Percentiles rank a stretch among this genome's conserved stretches.
These are phyloP conservation scores for Chaetura pelagica DNA, from an alignment of 2,113 vertebrate species.

Conservation along the genomic window DNA sequence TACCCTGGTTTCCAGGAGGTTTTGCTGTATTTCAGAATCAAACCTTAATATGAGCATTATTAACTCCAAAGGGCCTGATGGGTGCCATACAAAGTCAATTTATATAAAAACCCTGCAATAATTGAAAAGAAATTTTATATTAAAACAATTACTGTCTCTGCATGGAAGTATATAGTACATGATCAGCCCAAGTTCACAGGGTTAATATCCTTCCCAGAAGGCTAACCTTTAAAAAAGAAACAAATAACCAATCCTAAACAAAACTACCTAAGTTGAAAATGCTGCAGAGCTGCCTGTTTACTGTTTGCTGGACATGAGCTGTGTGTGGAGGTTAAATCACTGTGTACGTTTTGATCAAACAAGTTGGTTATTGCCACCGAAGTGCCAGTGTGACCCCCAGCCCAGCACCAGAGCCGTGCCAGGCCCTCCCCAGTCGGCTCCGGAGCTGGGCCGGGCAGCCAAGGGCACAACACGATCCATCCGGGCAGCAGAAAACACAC, in stretches of 20 bases:
- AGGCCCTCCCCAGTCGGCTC: background rate
- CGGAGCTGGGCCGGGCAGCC: background rate
- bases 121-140: background rate
- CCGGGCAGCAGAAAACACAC: accelerated
- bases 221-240: background rate
- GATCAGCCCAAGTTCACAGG: background rate
- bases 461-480: background rate
- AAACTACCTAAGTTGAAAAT: background rate
- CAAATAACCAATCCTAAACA: background rate
- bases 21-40: slow-evolving; percentile 27
- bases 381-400: background rate
- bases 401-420: background rate
- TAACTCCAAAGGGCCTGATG: background rate
- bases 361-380: too few species aligned
- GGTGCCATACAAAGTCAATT: background rate
- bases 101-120: background rate
- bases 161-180: background rate
- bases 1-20: background rate
- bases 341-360: background rate
- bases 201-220: background rate
- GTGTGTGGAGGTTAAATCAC: background rate
- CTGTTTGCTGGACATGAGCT: background rate
- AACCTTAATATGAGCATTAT: background rate
- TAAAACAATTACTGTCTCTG: background rate
- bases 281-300: background rate